Evolutionary conservation across 2,113 vertebrate species (phyloP), one percentile per base, ranked within the genome.

Genomic region (Holacanthus passer): DNA sequence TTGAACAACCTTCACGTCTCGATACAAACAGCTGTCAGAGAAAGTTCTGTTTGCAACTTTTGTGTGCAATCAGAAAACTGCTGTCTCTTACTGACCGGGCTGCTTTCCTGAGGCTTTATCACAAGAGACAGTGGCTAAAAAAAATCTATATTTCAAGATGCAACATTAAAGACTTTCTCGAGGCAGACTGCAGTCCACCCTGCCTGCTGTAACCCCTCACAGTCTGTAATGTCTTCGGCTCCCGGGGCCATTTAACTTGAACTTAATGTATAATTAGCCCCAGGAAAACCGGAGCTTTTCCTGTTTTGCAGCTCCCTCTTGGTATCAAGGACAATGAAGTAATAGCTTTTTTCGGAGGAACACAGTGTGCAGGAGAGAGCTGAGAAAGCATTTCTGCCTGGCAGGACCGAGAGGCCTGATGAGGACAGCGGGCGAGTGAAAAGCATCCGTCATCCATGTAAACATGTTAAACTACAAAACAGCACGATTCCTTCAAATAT

Each of bases 381-480:
- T 82, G 83, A 89, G 82, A 76, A 79, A 88, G 83, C 87, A 85
- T 69, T 83, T 86, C 52, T 88, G 79, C 83, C 83, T 71, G 3
- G 37, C 69, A 79, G 87, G 84, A 77, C n/a, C 2, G 35, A 79
- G 22, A 7, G 41, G 41, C 39, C 50, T n/a, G 63, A 67, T 41
- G 71, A 73, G 70, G 71, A 41, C 50, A 39, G 73, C 1, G 53
- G 77, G 17, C 1, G 19, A 66, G 29, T 60, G 58, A 74, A 71
- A 76, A 79, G 58, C 41, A 84, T 81, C 83, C 62, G 63, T 85
- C 87, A 59, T 37, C 52, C 53, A 74, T 24, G 84, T 39, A 70
- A 83, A 82, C 63, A 83, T 19, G 69, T 47, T 14, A 37, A 3
- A 47, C 50, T 13, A 55, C 60, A 29, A 32, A 83, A 76, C 79